These are phyloP conservation scores for Cirrhinus mrigala DNA, from an alignment of 2,797 vertebrate species.

Conservation along the genomic window DNA sequence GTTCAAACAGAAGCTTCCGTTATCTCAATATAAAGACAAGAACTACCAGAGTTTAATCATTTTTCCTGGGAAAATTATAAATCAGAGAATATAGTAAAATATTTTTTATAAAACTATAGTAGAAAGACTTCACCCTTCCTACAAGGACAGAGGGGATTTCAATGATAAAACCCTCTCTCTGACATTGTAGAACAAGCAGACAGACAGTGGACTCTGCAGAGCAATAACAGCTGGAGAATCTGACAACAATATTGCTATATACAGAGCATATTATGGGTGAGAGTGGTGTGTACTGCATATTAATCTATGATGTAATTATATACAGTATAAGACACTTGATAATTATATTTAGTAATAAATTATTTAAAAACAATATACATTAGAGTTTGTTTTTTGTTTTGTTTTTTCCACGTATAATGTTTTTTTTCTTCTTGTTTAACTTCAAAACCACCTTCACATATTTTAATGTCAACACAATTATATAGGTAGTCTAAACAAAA, in stretches of 20 bases:
- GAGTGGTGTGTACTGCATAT: not conserved
- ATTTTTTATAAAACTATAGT: rapidly evolving
- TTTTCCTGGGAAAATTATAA: conserved; percentile 34
- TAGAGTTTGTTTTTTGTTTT: too few relatives aligned
- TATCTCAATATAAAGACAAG: rapidly evolving
- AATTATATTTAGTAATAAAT: too few relatives aligned
- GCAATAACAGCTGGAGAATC: not conserved
- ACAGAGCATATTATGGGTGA: conserved; percentile 58
- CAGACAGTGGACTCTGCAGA: conserved; percentile 27
- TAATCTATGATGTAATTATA: too few relatives aligned
- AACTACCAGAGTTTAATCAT: rapidly evolving
- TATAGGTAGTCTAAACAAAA: too few relatives aligned
- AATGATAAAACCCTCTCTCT: conserved; percentile 37
- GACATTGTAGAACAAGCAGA: conserved; percentile 58
- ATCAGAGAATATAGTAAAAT: not conserved
- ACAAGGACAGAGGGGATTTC: not conserved
- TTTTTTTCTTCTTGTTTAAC: too few relatives aligned
- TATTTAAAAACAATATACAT: too few relatives aligned
- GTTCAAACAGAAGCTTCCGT: too few relatives aligned
- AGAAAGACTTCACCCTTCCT: rapidly evolving
- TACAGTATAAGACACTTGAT: too few relatives aligned
- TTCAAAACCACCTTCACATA: too few relatives aligned
- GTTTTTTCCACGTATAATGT: too few relatives aligned
- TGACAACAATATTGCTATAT: not conserved
- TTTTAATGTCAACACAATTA: too few relatives aligned